Evolutionary conservation across 1,140 invertebrate genomes (phyloP), one percentile per base, ranked within the genome.

Genomic region (Procambarus clarkii): DNA sequence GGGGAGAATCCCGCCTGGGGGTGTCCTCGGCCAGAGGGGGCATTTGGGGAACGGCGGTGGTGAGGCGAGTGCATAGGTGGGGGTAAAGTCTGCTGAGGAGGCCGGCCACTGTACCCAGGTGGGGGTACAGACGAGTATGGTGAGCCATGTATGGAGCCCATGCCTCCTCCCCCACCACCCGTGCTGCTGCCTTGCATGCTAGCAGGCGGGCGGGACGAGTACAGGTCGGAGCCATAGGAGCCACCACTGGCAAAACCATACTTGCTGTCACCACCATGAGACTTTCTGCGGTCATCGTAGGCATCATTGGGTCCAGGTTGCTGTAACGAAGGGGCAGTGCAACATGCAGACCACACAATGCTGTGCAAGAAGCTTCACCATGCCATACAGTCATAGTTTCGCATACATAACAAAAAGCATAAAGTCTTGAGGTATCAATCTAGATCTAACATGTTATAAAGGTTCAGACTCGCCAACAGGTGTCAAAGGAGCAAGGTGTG

Each of bases 201-300:
- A 8, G 50, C 44, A 74, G 91, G 86, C n/a, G 89, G 78, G n/a
- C 85, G 85, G 24, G 86, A 78, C 45, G 84, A 60, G 85, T 94
- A 92, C 44, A 93, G 77, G 93, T 90, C 87, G 54, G 88, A 71
- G 86, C 81, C 86, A 58, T 79, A 58, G 82, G 84, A 93, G 48
- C 92, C n/a, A 94, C 93, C 54, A 94, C 93, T 5, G 95, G 92
- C 95, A 93, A 96, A 96, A 3, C 96, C 96, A 91, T 96, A 96
- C 93, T 96, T 96, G 94, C 95, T 96, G 93, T 96, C 96, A 13
- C 94, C 94, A 7, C 94, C 95, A 84, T 95, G 94, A 1, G 95
- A 95, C 92, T 95, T 93, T 93, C 94, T 94, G 86, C 94, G 89
- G 54, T 92, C 92, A 78, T 92, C 87, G 82, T 69, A 89, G 46